Conservation (phyloP, 2,113 vertebrate species). For the Tichodroma muraria region DNA sequence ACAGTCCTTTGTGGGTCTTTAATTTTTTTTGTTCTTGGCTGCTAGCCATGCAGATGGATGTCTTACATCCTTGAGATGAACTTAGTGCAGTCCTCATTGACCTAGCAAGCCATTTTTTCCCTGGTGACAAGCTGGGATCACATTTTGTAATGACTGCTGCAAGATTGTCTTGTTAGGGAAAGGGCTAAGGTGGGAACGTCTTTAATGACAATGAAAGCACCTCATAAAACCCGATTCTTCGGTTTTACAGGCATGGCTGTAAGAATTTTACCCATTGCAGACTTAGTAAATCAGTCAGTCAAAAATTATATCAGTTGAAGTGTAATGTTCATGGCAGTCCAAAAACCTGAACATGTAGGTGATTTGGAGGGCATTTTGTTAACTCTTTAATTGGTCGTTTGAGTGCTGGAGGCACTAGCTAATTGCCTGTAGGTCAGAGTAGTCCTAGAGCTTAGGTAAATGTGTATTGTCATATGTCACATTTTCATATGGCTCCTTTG, state of each 20-base stretch:
- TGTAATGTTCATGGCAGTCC: constrained; percentile 71
- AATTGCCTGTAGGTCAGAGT: constrained; percentile 78
- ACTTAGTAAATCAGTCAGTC: constrained; percentile 78
- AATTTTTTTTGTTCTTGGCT: constrained; percentile 48
- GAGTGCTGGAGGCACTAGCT: constrained; percentile 70
- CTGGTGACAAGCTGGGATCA: constrained; percentile 71
- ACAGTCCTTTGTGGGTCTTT: background rate
- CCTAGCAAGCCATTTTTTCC: constrained; percentile 64
- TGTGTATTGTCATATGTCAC: constrained; percentile 80
- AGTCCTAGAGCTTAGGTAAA: constrained; percentile 73
- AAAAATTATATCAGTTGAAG: constrained; percentile 74
- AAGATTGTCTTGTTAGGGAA: constrained; percentile 76
- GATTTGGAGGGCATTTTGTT: constrained; percentile 78
- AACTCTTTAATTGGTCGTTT: constrained; percentile 81
- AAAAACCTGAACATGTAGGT: constrained; percentile 72
- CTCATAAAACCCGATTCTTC: constrained; percentile 71
- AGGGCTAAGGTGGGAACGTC: constrained; percentile 73
- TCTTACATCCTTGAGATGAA: constrained; percentile 68
- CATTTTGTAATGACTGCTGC: constrained; percentile 64
- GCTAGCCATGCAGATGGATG: constrained; percentile 15
- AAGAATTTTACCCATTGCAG: constrained; percentile 65
- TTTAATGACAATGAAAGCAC: constrained; percentile 76
- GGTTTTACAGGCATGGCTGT: constrained; percentile 68
- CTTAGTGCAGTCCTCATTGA: constrained; percentile 65
- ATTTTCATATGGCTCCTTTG: constrained; percentile 71